phyloP scores from a whole-genome alignment of 2,113 vertebrate species.

The Alexandromys fortis region DNA sequence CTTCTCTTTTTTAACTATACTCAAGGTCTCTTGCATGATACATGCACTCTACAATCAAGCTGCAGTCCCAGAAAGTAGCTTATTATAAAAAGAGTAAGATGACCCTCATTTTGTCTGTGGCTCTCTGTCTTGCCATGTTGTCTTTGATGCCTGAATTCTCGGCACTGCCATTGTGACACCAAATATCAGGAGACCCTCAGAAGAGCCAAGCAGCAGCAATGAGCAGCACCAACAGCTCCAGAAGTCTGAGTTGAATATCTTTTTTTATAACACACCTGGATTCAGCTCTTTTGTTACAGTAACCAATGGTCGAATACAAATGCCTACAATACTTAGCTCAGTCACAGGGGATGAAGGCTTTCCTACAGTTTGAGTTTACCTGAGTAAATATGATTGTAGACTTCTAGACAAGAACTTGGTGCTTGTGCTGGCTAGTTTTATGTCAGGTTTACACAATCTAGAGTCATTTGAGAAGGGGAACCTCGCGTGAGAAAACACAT shows the following conservation, averaged over 20 bases:
- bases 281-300: not conserved
- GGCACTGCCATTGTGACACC: not conserved
- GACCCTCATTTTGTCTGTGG: not conserved
- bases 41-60: not conserved
- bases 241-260: not conserved
- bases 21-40: not conserved
- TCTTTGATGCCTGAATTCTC: not conserved
- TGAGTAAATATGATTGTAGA: not conserved
- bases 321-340: not conserved
- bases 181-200: not conserved
- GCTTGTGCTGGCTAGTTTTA: not conserved
- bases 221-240: not conserved
- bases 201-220: not conserved
- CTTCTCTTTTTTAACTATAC: not conserved
- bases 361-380: not conserved
- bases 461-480: not conserved
- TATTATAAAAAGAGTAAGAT: not conserved
- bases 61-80: not conserved
- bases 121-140: not conserved
- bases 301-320: not conserved
- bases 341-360: not conserved
- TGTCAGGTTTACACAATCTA: not conserved
- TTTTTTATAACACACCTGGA: not conserved
- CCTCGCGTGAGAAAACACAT: not conserved
- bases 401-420: not conserved